Conservation (phyloP, 2,113 vertebrate genomes). For the Poicephalus meyeri region DNA sequence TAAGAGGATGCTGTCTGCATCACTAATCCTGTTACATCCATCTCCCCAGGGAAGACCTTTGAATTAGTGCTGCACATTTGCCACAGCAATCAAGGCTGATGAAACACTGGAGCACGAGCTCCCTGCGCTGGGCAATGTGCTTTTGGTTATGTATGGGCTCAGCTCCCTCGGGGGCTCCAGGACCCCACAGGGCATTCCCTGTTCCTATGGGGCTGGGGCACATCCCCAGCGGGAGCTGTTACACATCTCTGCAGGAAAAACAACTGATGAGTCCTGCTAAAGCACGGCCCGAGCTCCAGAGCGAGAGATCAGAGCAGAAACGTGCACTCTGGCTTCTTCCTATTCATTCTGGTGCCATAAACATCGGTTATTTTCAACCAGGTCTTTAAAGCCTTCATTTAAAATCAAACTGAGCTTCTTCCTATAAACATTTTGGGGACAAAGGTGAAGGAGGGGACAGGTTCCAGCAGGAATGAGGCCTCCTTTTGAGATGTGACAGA, state of each 20-base stretch:
- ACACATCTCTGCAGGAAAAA: not conserved
- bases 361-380: accelerated
- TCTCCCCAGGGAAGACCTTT: not conserved
- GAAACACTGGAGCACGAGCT: not conserved
- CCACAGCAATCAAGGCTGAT: conserved; percentile 15
- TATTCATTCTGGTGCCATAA: accelerated
- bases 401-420: not conserved
- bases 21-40: not conserved
- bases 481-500: not conserved
- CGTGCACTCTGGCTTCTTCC: not conserved
- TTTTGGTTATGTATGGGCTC: not conserved
- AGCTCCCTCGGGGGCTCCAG: not conserved
- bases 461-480: not conserved
- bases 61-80: not conserved
- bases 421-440: not conserved
- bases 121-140: not conserved
- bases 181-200: not conserved
- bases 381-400: not conserved
- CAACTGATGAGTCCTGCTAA: not conserved
- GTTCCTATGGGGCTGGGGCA: not conserved
- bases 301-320: not conserved
- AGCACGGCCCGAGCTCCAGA: accelerated
- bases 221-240: not conserved
- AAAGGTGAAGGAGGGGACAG: not conserved
- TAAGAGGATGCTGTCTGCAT: not conserved